Evolutionary conservation across 2,888 invertebrate genomes (phyloP).

Genomic region (Asteroscopus sphinx): DNA sequence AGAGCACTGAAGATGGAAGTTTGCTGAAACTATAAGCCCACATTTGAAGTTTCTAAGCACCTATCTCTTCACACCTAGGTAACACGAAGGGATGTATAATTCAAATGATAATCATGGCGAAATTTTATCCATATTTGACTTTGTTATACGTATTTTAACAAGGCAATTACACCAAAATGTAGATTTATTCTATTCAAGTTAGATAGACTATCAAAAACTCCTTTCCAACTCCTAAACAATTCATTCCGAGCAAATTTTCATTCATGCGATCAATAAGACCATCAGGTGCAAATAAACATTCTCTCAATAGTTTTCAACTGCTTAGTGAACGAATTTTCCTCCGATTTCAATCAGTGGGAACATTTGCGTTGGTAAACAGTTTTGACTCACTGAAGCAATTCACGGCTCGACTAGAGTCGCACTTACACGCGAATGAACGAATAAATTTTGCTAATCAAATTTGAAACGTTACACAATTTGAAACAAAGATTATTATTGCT

Average conservation of each 20-base stretch:
- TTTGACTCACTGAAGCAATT: conserved; percentile 52
- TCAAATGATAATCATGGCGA: too few species aligned
- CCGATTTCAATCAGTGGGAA: conserved; percentile 48
- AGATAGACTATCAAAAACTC: conserved; percentile 21
- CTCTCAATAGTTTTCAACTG: conserved; percentile 21
- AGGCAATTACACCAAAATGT: too few species aligned
- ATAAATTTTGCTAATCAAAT: conserved; percentile 17
- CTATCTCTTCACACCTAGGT: too few species aligned
- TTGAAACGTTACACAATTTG: conserved; percentile 22
- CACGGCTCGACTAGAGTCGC: conserved; percentile 34
- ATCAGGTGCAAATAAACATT: conserved; percentile 40
- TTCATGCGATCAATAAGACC: conserved; percentile 36
- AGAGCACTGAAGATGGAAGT: too few species aligned
- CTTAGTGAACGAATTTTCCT: conserved; percentile 43
- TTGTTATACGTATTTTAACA: too few species aligned
- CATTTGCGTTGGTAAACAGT: conserved; percentile 54
- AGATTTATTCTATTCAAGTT: conserved; percentile 6
- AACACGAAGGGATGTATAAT: too few species aligned
- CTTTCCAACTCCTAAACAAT: conserved; percentile 1
- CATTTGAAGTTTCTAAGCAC: too few species aligned
- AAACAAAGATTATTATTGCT: conserved; percentile 39
- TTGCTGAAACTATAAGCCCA: too few species aligned
- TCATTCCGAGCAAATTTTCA: conserved; percentile 31
- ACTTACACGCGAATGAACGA: conserved; percentile 27
- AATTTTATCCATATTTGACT: too few species aligned